Percentiles rank a stretch among this genome's conserved stretches.
phyloP scores from a whole-genome alignment of 2,113 vertebrate genomes.

The Astur gentilis region DNA sequence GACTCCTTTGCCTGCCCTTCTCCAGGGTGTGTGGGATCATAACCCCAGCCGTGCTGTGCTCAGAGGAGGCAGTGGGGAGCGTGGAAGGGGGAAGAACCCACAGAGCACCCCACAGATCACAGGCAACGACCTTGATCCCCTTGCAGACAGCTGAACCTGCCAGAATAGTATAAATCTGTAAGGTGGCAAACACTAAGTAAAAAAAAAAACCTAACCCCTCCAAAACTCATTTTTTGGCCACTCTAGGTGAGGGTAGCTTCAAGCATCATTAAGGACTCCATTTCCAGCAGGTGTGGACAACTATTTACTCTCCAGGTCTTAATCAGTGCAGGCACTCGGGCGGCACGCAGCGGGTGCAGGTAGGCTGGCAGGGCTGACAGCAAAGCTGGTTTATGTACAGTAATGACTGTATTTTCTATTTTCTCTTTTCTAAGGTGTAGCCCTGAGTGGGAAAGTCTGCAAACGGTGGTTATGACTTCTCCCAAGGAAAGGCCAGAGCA shows the following conservation, averaged over 20 bases:
- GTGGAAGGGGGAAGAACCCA: background rate
- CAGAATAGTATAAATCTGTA: background rate
- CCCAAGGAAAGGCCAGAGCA: background rate
- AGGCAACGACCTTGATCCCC: background rate
- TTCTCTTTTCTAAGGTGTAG: background rate
- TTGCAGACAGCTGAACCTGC: background rate
- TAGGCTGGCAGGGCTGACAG: background rate
- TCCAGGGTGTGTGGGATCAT: background rate
- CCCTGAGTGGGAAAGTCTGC: background rate
- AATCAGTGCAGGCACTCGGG: background rate
- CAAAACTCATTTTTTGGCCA: background rate
- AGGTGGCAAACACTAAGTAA: background rate
- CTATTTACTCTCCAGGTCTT: background rate
- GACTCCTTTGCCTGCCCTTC: background rate
- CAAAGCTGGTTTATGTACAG: background rate
- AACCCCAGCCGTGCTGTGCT: background rate
- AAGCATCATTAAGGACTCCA: background rate
- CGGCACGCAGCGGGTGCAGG: rapidly evolving
- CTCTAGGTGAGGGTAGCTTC: background rate
- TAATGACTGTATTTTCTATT: background rate
- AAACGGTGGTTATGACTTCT: background rate
- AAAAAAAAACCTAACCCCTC: background rate
- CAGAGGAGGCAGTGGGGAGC: background rate
- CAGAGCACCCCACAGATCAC: background rate
- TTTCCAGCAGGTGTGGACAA: background rate